A percentile compares a stretch with the other conserved stretches of the same genome.
Conservation (phyloP, 2,888 invertebrate species). For the Chymomyza procnemis region DNA sequence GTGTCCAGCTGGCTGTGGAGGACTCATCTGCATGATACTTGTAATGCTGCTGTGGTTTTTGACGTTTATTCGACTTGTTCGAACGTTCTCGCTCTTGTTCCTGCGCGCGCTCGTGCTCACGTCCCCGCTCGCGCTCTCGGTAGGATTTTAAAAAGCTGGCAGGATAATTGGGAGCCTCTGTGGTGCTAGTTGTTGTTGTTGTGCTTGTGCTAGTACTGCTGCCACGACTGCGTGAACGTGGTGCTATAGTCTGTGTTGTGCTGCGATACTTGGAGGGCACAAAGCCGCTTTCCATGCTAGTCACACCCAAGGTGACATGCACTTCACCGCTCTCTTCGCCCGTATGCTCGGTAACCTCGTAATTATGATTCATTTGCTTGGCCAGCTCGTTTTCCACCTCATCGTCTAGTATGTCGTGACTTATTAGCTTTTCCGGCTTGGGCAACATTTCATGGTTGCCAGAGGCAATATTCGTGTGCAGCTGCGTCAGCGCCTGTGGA, state of each 20-base stretch:
- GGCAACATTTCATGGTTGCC: constrained; percentile 58
- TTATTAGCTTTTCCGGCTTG: constrained; percentile 63
- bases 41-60: not conserved
- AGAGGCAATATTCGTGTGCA: constrained; percentile 67
- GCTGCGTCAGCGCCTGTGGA: constrained; percentile 62
- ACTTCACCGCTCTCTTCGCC: constrained; percentile 69
- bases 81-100: constrained; percentile 20
- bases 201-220: constrained; percentile 13
- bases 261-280: constrained; percentile 42
- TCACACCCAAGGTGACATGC: constrained; percentile 19
- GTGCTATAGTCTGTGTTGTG: not conserved
- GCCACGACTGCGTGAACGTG: constrained; percentile 36
- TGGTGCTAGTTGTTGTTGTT: constrained; percentile 42
- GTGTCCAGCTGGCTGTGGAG: constrained; percentile 30
- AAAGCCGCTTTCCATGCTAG: constrained; percentile 55
- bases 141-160: constrained; percentile 63
- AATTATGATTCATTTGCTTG: constrained; percentile 49
- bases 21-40: not conserved
- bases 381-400: constrained; percentile 53
- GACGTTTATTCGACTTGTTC: not conserved
- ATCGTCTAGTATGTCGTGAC: constrained; percentile 24
- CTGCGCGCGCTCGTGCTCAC: constrained; percentile 43
- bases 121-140: constrained; percentile 47
- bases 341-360: constrained; percentile 75
- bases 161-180: constrained; percentile 75